These are phyloP conservation scores for Chaetops frenatus DNA, from an alignment of 2,113 vertebrate genomes.

Conservation along the genomic window DNA sequence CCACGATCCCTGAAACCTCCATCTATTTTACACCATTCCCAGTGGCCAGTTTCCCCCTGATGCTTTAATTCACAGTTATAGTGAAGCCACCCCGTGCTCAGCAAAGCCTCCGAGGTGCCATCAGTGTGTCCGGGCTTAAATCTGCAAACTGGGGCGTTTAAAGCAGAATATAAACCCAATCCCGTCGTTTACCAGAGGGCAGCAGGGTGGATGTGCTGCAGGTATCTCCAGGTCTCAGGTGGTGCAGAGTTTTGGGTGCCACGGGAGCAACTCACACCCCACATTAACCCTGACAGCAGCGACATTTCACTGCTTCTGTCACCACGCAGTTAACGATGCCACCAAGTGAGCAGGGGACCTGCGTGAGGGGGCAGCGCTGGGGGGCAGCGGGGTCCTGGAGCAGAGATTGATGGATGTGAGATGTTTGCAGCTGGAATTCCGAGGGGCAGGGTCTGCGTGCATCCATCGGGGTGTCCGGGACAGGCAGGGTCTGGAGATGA, in stretches of 20 bases:
- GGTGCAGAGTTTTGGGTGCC: not conserved
- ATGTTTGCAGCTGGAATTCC: not conserved
- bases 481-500: not conserved
- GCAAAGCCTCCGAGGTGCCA: not conserved
- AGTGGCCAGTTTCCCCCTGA: not conserved
- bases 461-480: fast-evolving
- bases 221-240: fast-evolving
- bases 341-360: not conserved
- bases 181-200: not conserved
- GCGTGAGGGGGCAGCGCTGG: not conserved
- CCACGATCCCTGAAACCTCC: not conserved
- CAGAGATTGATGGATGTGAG: fast-evolving
- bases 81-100: not conserved
- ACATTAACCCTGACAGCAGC: not conserved
- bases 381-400: not conserved
- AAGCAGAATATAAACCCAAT: not conserved
- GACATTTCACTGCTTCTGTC: not conserved
- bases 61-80: not conserved
- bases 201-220: not conserved
- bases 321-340: fast-evolving
- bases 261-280: not conserved
- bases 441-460: not conserved
- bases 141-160: not conserved
- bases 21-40: not conserved
- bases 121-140: not conserved